Evolutionary conservation across 1,140 invertebrate species (phyloP), one percentile per base, ranked within the genome.

Genomic region (Orchestia grillus): DNA sequence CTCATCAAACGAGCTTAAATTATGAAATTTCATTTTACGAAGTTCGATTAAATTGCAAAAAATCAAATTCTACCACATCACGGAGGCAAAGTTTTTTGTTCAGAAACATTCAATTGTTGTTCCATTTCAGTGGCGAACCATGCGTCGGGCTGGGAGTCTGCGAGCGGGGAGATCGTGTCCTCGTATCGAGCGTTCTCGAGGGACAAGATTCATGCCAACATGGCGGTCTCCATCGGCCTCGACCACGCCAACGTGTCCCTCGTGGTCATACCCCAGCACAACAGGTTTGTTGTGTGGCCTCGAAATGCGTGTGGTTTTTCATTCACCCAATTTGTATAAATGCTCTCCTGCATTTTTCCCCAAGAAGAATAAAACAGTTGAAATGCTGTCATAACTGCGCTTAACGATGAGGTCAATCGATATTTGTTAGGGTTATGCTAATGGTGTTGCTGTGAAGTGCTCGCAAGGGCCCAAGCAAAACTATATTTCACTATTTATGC

Each of bases 131-230:
- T 99, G 96, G 98, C 98, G 96, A 98, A 98, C 97, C 98, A 98
- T 97, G 99, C 99, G 28, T 99, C 99, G 57, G 98, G 98, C 96
- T 99, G 99, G 99, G 99, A 99, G 97, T 98, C 99, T 97, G 98
- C 98, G 8, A 98, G 98, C 92, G 98, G 99, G 28, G 98, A 98
- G 0, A 98, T 99, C 96, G 98, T 98, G 92, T 99, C 99, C 97
- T 98, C 99, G 91, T 99, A 99, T 98, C 98, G 98, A 97, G 99
- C 99, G 90, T 99, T 99, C 97, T 99, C 99, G 95, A 98, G 98
- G 96, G 98, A 99, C 97, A 98, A 99, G 97, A 98, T 99, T 57
- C 98, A 98, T 96, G 99, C 99, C 92, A 98, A 98, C 97, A 98
- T 99, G 96, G 99, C 99, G 16, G 98, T 99, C 44, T 98, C 99